phyloP scores from a whole-genome alignment of 2,113 vertebrate genomes.

The Ardeotis arabs region DNA sequence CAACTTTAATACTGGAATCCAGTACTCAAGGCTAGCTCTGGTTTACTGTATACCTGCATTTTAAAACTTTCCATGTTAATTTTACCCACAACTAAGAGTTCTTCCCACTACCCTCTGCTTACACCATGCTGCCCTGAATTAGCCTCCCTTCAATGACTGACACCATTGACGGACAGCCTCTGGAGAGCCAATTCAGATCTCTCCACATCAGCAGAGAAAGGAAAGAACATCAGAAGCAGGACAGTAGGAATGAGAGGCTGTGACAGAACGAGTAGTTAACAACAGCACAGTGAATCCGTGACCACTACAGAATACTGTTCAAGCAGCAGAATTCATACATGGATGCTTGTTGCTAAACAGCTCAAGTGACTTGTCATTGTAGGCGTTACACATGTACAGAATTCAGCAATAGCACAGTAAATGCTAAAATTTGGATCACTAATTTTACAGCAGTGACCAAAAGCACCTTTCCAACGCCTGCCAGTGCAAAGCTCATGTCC shows the following conservation, averaged over 20 bases:
- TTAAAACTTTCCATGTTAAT: background rate
- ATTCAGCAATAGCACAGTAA: background rate
- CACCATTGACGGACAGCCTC: background rate
- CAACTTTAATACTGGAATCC: slow-evolving; percentile 14
- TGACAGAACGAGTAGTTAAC: background rate
- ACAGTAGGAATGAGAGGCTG: background rate
- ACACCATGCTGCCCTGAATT: background rate
- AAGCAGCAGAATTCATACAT: slow-evolving; percentile 7
- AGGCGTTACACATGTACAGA: background rate
- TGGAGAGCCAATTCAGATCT: slow-evolving; percentile 19
- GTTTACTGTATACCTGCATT: background rate
- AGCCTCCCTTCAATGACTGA: slow-evolving; percentile 62
- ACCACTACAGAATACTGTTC: background rate
- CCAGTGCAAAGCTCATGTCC: background rate
- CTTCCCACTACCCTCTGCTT: background rate
- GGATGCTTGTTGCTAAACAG: background rate
- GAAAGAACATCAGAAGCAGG: slow-evolving; percentile 12
- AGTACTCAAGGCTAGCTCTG: background rate
- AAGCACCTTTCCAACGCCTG: slow-evolving; percentile 8
- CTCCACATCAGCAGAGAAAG: background rate
- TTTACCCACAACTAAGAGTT: background rate
- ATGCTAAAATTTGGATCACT: background rate
- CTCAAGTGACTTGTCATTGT: background rate
- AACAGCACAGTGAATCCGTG: background rate
- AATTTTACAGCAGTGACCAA: slow-evolving; percentile 16